Percentiles rank a stretch among this genome's conserved stretches.
Evolutionary conservation across 2,113 vertebrate species (phyloP).

Genomic region (Chlorodrepanis virens): DNA sequence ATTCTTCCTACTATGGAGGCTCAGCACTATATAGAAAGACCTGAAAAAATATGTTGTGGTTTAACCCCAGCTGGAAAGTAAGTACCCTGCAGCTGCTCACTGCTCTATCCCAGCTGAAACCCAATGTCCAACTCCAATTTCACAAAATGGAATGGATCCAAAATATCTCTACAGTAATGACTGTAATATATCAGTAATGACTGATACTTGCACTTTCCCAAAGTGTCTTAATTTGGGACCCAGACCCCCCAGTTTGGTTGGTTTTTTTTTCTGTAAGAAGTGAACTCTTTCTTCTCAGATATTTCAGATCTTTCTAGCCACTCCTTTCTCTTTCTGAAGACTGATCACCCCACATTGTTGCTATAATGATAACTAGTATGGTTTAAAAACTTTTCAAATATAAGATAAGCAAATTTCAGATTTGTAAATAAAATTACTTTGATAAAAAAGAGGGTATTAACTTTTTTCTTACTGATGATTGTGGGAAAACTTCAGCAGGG

Average conservation of each 20-base stretch:
- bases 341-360: neutral
- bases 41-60: rapidly evolving
- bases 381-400: neutral
- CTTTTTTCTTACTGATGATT: neutral
- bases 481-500: neutral
- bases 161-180: neutral
- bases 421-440: neutral
- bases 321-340: neutral
- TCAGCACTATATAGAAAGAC: neutral
- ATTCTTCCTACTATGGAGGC: neutral
- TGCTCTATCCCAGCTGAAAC: neutral
- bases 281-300: neutral
- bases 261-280: neutral
- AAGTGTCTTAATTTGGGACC: neutral
- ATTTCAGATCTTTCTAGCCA: neutral
- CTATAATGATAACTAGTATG: neutral
- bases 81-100: neutral
- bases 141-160: neutral
- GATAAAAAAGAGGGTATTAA: neutral
- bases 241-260: neutral
- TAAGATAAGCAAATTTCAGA: neutral
- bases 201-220: neutral
- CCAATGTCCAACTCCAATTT: neutral
- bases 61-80: neutral
- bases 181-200: neutral